A percentile compares a stretch with the other conserved stretches of the same genome.
phyloP scores from a whole-genome alignment of 2,113 vertebrate species.

The Amphiprion ocellaris region DNA sequence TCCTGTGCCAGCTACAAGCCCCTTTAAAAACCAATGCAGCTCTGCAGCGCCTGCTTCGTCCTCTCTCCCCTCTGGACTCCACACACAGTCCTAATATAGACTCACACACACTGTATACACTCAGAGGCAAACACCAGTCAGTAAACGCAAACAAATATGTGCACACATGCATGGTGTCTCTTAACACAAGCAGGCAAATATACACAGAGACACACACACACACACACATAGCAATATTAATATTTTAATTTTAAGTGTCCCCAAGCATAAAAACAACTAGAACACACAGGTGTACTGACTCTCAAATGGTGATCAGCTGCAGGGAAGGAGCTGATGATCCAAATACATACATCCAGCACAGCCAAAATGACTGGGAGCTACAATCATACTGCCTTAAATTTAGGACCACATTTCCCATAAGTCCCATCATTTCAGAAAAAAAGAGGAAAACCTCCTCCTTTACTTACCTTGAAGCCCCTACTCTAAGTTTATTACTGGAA shows the following conservation, averaged over 20 bases:
- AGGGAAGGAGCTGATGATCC: not conserved
- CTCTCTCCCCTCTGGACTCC: not conserved
- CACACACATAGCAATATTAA: not conserved
- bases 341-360: not conserved
- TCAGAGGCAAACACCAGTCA: constrained; percentile 1
- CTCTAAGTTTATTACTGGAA: too few relatives aligned
- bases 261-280: not conserved
- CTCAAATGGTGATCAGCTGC: constrained; percentile 1
- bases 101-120: not conserved
- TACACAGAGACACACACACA: not conserved
- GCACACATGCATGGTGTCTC: not conserved
- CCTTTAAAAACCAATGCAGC: not conserved
- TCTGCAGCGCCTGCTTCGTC: not conserved
- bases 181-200: not conserved
- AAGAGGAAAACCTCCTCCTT: too few relatives aligned
- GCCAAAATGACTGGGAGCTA: not conserved
- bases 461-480: too few relatives aligned
- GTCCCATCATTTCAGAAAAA: too few relatives aligned
- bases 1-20: not conserved
- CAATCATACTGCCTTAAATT: not conserved
- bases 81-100: constrained; percentile 8
- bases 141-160: constrained; percentile 9
- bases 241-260: constrained; percentile 31
- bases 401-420: too few relatives aligned
- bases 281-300: constrained; percentile 16